Evolutionary conservation across 2,797 vertebrate genomes (phyloP).

Genomic region (Rhinella marina): DNA sequence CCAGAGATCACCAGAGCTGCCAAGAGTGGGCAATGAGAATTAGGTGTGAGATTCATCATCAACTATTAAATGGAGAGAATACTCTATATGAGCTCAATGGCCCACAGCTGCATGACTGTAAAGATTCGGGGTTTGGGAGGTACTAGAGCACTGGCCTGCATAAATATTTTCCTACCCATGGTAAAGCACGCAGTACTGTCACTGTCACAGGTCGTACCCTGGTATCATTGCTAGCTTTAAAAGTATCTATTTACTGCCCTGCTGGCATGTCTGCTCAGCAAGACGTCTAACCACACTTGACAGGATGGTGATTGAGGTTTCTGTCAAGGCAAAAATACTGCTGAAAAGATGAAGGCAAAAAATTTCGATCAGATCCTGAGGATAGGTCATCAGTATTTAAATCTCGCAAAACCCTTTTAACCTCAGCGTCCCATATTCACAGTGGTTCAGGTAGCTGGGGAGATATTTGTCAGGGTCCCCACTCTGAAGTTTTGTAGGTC

Average conservation of each 20-base stretch:
- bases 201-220: not conserved
- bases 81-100: not conserved
- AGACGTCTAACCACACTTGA: not conserved
- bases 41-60: constrained; percentile 9
- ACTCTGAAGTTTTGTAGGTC: too few relatives aligned
- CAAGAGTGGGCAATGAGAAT: not conserved
- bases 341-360: not conserved
- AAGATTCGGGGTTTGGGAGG: not conserved
- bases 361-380: not conserved
- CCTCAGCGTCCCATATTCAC: too few relatives aligned
- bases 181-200: not conserved
- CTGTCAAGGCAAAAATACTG: not conserved
- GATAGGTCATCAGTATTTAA: too few relatives aligned
- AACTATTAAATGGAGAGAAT: not conserved
- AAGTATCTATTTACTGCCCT: not conserved
- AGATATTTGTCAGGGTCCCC: too few relatives aligned
- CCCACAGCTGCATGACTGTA: not conserved
- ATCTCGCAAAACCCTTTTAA: too few relatives aligned
- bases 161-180: not conserved
- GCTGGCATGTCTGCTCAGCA: not conserved
- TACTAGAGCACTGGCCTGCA: not conserved
- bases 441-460: too few relatives aligned
- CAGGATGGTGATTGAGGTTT: not conserved
- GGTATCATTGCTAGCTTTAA: not conserved
- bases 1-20: not conserved